Base-by-base conservation (phyloP, 2,888 invertebrate genomes). In the Epiblema foenella region DNA sequence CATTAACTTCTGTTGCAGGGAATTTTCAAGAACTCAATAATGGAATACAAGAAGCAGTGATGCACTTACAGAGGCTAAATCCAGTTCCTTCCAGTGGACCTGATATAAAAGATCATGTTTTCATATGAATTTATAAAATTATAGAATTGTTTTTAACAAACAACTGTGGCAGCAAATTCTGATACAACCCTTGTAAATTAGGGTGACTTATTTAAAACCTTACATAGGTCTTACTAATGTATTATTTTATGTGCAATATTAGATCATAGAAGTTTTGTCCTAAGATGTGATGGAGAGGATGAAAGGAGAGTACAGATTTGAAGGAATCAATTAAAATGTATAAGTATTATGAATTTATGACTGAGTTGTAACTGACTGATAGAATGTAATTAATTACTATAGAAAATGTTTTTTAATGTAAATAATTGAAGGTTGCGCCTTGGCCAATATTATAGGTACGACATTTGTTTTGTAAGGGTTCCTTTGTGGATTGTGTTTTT, bases 1-100 rank as follows among this genome's bases (percentile, higher is more conserved):
- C 90, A 0, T 75, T 92, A 18, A 77, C 86, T 12, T 83, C 84
- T 1, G 83, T 91, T 0, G 86, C 89, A 2, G 88, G 87, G 12
- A 87, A 87, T 2, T 79, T 90, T 8, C 90, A 90, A 73, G 90
- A 89, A 54, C 78, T 92, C 7, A 89, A 85, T 69, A 85, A 83
- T 74, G 88, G 88, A 12, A 70, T 90, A 15, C 89, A 90, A 60
- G 89, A 89, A 64, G 82, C 86, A 0, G 77, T 90, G 18, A 86
- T 86, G 57, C 86, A 87, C 42, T 75, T 88, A 37, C 82, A 84
- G 37, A 82, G 82, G 51, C 60, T 79, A 18, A 82, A 86, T 20
- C 79, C 83, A 10, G 46, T 80, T 15, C 82, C 81, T 63, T 62
- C 77, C 33, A 85, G 86, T 76, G 85, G 83, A 15, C 76, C 82